Base-by-base conservation (phyloP, 2,797 vertebrate genomes). In the Paguma larvata region DNA sequence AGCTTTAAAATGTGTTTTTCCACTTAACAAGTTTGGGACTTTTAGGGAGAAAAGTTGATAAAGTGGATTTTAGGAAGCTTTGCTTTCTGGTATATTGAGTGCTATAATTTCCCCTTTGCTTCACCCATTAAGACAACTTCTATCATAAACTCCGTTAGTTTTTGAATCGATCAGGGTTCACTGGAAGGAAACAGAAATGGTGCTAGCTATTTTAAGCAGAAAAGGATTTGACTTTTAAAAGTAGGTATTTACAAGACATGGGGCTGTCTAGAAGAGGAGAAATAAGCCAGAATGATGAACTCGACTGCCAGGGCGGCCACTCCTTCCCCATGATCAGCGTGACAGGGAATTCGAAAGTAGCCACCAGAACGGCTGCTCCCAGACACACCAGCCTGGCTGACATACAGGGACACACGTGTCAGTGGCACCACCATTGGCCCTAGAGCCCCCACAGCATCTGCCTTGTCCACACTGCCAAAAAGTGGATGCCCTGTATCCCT, bases 1-100 rank as follows among this genome's bases (percentile, higher is more conserved):
- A 27, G 27, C 18, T 96, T 97, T 96, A 87, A 89, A 84, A 44
- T 72, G 38, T 79, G 8, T 53, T 91, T 62, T 89, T 75, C 85
- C 6, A 53, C 34, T 59, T 65, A 11, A 83, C 3, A 82, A 78
- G 21, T 85, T 72, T 96, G 19, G 15, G 44, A 38, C 4, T 80
- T 88, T 63, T 34, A 53, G 4, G 41, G 12, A 85, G 34, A 91
- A 67, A 95, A 88, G 59, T 67, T 5, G 27, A 12, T 46, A 44
- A 88, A 44, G 34, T 63, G 15, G 8, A 46, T 73, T 85, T 93
- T 94, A 91, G 86, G 11, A 92, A 93, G 30, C 85, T 95, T 86
- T 48, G 3, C 68, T 78, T 96, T 53, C 78, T 73, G 34, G 32
- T 46, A 21, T 63, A n/a, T 73, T 68, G 38, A 41, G 16, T 82